Conservation (phyloP, 2,113 vertebrate species). For the Panthera uncia region DNA sequence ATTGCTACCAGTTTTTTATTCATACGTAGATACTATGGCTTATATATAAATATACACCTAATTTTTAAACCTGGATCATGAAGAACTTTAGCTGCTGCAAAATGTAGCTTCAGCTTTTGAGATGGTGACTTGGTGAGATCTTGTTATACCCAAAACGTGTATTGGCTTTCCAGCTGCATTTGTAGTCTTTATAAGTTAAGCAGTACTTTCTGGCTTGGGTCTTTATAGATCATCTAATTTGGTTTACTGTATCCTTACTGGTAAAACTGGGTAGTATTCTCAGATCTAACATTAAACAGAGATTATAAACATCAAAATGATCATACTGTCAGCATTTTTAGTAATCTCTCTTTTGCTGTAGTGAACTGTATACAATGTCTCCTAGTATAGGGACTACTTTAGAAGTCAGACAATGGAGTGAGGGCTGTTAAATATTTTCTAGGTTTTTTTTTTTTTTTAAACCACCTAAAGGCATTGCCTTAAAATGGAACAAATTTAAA, state of each 20-base stretch:
- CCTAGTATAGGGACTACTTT: neutral
- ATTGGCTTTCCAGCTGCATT: neutral
- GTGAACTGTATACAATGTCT: neutral
- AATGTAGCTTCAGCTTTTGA: conserved; percentile 1
- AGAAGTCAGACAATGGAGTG: neutral
- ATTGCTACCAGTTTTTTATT: neutral
- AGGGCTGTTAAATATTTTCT: conserved; percentile 29
- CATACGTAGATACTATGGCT: neutral
- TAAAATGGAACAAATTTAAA: conserved; percentile 37
- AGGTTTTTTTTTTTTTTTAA: neutral
- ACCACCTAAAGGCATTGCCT: neutral
- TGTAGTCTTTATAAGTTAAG: neutral
- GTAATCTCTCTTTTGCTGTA: neutral
- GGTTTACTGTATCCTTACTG: neutral
- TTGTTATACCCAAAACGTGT: neutral
- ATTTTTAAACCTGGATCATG: neutral
- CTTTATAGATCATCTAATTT: conserved; percentile 14
- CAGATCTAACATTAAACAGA: neutral
- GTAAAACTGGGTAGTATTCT: neutral
- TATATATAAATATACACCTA: neutral
- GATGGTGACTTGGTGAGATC: neutral
- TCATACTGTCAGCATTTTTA: neutral
- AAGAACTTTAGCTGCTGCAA: conserved; percentile 22
- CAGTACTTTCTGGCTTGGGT: neutral
- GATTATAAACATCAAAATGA: conserved; percentile 33